These are phyloP conservation scores for Lasioglossum vierecki DNA, from an alignment of 2,888 invertebrate genomes.

Conservation along the genomic window DNA sequence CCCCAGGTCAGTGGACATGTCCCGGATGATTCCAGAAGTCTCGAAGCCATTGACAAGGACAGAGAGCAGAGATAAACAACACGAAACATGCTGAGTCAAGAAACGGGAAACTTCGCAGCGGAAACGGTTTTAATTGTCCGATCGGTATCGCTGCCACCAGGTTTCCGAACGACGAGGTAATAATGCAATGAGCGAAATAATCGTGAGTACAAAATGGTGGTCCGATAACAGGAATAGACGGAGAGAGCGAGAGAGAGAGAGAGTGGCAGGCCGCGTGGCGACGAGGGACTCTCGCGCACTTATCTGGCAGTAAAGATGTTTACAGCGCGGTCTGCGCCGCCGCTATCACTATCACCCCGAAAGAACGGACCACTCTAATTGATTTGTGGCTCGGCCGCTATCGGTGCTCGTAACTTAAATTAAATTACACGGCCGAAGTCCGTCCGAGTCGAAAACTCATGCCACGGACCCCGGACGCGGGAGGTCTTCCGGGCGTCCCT, in stretches of 20 bases:
- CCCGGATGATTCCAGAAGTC: background rate
- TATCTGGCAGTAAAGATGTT: conserved; percentile 83
- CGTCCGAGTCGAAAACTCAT: conserved; percentile 67
- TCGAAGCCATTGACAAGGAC: background rate
- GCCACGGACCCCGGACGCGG: conserved; percentile 52
- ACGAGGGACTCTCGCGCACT: conserved; percentile 65
- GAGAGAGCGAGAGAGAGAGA: background rate
- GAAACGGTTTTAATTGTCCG: background rate
- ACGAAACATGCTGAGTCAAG: background rate
- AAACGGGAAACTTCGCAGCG: background rate
- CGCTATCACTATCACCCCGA: conserved; percentile 79
- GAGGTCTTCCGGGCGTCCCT: conserved; percentile 47
- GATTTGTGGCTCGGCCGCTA: conserved; percentile 80
- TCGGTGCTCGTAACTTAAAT: conserved; percentile 81
- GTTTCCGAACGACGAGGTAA: conserved; percentile 45
- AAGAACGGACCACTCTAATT: conserved; percentile 80
- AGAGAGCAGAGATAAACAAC: background rate
- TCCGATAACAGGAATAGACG: conserved; percentile 67
- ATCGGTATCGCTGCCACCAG: background rate
- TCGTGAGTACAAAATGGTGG: conserved; percentile 80
- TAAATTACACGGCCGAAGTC: conserved; percentile 79
- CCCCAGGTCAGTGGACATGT: background rate
- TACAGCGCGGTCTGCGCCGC: conserved; percentile 78
- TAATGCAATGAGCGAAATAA: conserved; percentile 76
- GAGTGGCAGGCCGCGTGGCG: conserved; percentile 41